phyloP scores from a whole-genome alignment of 2,888 invertebrate genomes.

The Eilema caniola region DNA sequence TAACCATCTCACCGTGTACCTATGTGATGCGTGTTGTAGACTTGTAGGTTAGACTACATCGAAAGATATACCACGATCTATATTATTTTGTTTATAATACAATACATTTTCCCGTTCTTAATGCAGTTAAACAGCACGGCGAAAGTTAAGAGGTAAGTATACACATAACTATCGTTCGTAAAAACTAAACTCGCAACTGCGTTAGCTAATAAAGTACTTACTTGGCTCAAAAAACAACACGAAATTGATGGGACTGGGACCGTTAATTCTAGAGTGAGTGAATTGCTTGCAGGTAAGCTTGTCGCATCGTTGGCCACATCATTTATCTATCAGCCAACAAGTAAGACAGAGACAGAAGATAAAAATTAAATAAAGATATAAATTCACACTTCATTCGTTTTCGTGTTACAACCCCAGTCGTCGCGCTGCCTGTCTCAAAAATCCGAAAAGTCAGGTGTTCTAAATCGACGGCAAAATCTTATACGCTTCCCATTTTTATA shows the following conservation, averaged over 20 bases:
- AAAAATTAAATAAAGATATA: neutral
- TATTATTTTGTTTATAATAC: neutral
- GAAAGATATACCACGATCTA: neutral
- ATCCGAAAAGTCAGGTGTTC: slow-evolving; percentile 27
- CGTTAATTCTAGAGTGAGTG: neutral
- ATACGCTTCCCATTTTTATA: slow-evolving; percentile 35
- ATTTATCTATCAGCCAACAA: too few relatives aligned
- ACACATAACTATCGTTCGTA: neutral
- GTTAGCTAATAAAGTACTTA: neutral
- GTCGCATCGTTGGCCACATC: too few relatives aligned
- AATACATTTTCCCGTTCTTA: neutral
- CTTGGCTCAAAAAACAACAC: neutral
- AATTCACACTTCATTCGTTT: neutral
- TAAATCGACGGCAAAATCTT: slow-evolving; percentile 21
- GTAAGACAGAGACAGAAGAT: too few relatives aligned
- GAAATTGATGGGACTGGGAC: neutral
- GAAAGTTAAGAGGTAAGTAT: neutral
- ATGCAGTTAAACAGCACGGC: neutral
- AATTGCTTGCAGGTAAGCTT: neutral
- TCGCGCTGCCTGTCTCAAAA: slow-evolving; percentile 3
- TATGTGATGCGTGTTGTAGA: neutral
- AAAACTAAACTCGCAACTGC: neutral
- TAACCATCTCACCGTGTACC: neutral
- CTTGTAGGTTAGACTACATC: neutral
- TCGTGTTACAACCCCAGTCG: slow-evolving; percentile 8